Conservation (phyloP, 1,140 invertebrate species). For the Aphaenogaster ashmeadi region DNA sequence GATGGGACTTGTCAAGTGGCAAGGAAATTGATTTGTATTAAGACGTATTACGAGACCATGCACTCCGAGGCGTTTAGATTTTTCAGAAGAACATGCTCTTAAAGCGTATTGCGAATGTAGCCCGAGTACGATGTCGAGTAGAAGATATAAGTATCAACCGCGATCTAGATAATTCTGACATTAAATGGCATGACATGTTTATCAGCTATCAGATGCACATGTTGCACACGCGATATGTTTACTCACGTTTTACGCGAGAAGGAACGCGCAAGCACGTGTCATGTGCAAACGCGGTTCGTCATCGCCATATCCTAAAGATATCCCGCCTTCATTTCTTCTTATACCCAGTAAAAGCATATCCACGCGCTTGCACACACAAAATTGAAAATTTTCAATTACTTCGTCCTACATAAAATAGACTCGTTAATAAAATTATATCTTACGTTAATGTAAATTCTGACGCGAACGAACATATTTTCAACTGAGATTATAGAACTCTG, state of each 20-base stretch:
- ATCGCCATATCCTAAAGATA: slow-evolving; percentile 15
- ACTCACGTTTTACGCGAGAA: slow-evolving; percentile 24
- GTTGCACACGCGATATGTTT: slow-evolving; percentile 44
- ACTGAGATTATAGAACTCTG: background rate
- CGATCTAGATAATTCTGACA: slow-evolving; percentile 42
- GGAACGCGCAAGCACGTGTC: slow-evolving; percentile 39
- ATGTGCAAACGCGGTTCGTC: slow-evolving; percentile 43
- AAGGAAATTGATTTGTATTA: background rate
- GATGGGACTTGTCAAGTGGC: background rate
- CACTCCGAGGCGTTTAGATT: no score
- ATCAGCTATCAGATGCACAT: slow-evolving; percentile 47
- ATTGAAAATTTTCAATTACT: background rate
- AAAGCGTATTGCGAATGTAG: background rate
- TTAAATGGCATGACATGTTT: slow-evolving; percentile 42
- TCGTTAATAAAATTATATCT: background rate
- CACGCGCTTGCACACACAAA: background rate
- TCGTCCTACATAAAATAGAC: background rate
- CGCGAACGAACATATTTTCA: background rate
- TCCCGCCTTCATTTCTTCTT: background rate
- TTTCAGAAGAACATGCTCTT: background rate
- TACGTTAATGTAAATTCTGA: background rate
- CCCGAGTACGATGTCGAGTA: background rate
- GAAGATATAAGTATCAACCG: background rate
- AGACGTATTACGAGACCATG: background rate
- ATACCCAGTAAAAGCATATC: background rate